Base-by-base conservation (phyloP, 2,888 invertebrate species). In the Neuroscelio doddi region DNA sequence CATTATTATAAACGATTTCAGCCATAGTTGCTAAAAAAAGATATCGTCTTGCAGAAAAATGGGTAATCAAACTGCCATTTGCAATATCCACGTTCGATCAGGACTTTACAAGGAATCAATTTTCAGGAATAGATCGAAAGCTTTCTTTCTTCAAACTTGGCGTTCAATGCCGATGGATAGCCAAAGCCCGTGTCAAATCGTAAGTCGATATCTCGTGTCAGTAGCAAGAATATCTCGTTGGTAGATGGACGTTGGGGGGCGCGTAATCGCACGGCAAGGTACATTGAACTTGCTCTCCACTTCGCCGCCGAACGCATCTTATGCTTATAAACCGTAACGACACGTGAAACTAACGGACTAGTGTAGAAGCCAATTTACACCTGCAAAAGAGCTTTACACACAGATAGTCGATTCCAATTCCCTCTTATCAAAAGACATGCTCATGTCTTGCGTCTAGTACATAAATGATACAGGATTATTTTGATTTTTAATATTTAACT, bases 311-410 rank as follows among this genome's bases (percentile, higher is more conserved):
- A 76, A 78, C 72, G 73, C 77, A 78, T 80, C 78, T 74, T 69
- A 78, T 75, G 79, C 73, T 79, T 79, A 80, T 79, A 77, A 79
- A 79, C 77, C 80, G 79, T 80, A 80, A 80, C 80, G 79, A 80
- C 79, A 76, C 77, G 75, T 76, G 77, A 80, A 77, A 77, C 74
- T 80, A 81, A 80, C 80, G 80, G 80, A 68, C 64, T 71, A 53
- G 68, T 69, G 65, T 59, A 47, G 51, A 47, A 61, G 67, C 67
- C 65, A 69, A 71, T 77, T 71, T 69, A 69, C 72, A 72, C 74
- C 61, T 55, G 56, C 62, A 27, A 17, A 39, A 49, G 52, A 57
- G 52, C 30, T 52, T 38, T 45, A 56, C 46, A 47, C 51, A 49
- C 50, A n/a, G 36, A 49, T 38, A 39, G n/a, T 42, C 12, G 14